Evolutionary conservation across 2,113 vertebrate genomes (phyloP).

Genomic region (Lagopus muta): DNA sequence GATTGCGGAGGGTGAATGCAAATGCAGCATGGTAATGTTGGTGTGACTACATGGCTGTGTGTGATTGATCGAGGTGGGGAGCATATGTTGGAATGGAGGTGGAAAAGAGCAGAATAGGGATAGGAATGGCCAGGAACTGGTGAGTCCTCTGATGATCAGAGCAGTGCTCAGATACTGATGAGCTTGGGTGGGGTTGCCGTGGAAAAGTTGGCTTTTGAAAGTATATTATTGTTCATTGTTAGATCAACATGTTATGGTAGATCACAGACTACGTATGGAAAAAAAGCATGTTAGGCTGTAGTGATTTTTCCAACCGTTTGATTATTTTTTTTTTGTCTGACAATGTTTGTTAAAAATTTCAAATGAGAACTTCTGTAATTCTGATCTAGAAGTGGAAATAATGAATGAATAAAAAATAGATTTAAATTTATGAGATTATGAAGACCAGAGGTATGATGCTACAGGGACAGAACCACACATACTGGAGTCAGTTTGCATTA

Average conservation of each 20-base stretch:
- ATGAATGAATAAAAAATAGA: not conserved
- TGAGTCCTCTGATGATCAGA: not conserved
- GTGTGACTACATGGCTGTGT: not conserved
- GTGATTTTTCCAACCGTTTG: not conserved
- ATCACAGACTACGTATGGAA: not conserved
- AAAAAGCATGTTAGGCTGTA: not conserved
- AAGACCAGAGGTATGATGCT: not conserved
- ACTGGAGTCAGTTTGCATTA: not conserved
- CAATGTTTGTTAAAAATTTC: conserved; percentile 8
- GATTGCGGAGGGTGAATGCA: not conserved
- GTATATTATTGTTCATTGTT: not conserved
- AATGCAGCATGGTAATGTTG: not conserved
- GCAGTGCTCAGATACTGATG: not conserved
- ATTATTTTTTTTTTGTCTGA: conserved; percentile 18
- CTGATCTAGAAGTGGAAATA: not conserved
- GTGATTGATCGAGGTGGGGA: not conserved
- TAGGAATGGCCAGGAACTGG: not conserved
- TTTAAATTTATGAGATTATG: not conserved
- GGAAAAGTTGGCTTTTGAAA: not conserved
- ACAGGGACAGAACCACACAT: not conserved
- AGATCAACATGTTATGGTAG: not conserved
- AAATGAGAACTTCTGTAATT: not conserved
- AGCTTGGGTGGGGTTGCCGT: not conserved
- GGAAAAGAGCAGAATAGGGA: not conserved
- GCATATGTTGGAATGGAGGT: not conserved